These are phyloP conservation scores for Dasypogon diadema DNA, from an alignment of 2,888 invertebrate species.

Conservation along the genomic window DNA sequence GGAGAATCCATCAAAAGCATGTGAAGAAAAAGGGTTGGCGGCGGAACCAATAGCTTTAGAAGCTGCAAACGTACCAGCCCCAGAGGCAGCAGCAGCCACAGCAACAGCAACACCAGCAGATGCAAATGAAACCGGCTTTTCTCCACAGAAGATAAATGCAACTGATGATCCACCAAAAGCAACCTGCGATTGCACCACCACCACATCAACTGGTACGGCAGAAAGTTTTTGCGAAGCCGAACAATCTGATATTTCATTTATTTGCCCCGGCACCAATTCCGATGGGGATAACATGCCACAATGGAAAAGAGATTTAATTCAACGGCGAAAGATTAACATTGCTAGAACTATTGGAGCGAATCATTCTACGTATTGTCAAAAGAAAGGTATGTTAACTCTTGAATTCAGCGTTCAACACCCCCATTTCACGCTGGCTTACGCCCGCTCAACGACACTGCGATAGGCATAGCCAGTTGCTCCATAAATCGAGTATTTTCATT, in stretches of 20 bases:
- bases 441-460: too few species aligned
- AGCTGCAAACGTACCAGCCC: too few species aligned
- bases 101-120: neutral
- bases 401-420: too few species aligned
- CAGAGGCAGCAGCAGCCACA: neutral
- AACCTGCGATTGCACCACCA: neutral
- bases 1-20: slow-evolving; percentile 8
- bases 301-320: slow-evolving; percentile 87
- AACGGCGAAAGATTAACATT: slow-evolving; percentile 72
- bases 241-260: neutral
- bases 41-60: neutral
- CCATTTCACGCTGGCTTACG: too few species aligned
- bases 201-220: neutral
- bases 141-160: neutral
- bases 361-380: slow-evolving; percentile 34
- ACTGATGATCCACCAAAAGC: neutral
- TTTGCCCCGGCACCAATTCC: neutral
- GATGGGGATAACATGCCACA: slow-evolving; percentile 72
- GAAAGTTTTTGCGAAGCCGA: neutral
- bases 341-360: slow-evolving; percentile 62
- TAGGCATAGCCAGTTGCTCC: too few species aligned
- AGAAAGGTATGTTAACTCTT: slow-evolving; percentile 28
- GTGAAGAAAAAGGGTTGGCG: slow-evolving; percentile 15
- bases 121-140: neutral
- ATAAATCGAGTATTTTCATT: too few species aligned